phyloP scores from a whole-genome alignment of 2,888 invertebrate genomes.

The Apamea sordens region DNA sequence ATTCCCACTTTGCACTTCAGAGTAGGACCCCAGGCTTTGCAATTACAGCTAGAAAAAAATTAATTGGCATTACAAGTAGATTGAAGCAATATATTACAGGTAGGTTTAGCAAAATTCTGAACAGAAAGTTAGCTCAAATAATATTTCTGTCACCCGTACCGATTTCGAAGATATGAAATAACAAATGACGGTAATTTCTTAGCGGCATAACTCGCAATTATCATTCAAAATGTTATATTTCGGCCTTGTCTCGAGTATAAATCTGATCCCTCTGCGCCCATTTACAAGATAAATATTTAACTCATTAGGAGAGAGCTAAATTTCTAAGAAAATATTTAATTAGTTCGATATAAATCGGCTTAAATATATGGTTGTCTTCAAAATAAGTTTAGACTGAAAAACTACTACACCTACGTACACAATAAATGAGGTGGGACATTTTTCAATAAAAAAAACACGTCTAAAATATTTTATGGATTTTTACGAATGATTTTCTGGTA shows the following conservation, averaged over 20 bases:
- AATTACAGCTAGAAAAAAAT: neutral
- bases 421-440: neutral
- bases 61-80: neutral
- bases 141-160: conserved; percentile 18
- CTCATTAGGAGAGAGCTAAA: conserved; percentile 34
- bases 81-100: neutral
- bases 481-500: neutral
- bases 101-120: neutral
- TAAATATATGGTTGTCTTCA: neutral
- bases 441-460: neutral
- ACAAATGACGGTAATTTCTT: conserved; percentile 55
- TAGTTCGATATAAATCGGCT: neutral
- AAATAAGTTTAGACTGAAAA: neutral
- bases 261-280: conserved; percentile 50
- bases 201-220: conserved; percentile 51
- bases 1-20: too few relatives aligned
- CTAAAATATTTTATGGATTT: neutral
- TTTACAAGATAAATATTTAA: conserved; percentile 62
- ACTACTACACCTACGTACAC: neutral
- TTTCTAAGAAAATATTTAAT: conserved; percentile 27
- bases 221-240: conserved; percentile 57
- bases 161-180: conserved; percentile 49
- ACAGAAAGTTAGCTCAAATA: conserved; percentile 2
- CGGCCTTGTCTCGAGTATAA: conserved; percentile 53
- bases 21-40: too few relatives aligned